phyloP scores from a whole-genome alignment of 2,888 invertebrate genomes.

The Anoncus sp. region DNA sequence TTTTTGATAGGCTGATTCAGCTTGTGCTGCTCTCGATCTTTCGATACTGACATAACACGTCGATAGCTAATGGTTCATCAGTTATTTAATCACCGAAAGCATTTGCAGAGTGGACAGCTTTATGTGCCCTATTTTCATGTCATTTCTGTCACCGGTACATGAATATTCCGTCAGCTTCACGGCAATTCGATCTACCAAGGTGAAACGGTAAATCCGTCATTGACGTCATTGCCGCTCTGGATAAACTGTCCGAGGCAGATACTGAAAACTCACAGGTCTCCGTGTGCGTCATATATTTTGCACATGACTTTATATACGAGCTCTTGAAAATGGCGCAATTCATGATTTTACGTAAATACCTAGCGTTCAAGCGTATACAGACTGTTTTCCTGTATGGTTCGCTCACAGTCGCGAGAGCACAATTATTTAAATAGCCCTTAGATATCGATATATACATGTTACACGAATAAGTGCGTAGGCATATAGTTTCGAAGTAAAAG shows the following conservation, averaged over 20 bases:
- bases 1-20: background rate
- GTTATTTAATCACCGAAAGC: background rate
- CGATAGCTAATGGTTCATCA: background rate
- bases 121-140: background rate
- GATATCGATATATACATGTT: slow-evolving; percentile 3
- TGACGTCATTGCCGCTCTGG: slow-evolving; percentile 54
- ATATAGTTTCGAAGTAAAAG: background rate
- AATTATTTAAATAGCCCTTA: slow-evolving; percentile 28
- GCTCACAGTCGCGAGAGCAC: slow-evolving; percentile 1
- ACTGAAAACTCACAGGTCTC: slow-evolving; percentile 6
- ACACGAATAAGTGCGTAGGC: slow-evolving; percentile 1
- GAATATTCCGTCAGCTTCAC: slow-evolving; percentile 22
- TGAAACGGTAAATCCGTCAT: slow-evolving; percentile 54
- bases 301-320: slow-evolving; percentile 1
- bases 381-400: slow-evolving; percentile 22
- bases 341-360: background rate
- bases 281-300: slow-evolving; percentile 21
- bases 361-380: slow-evolving; percentile 1
- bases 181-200: slow-evolving; percentile 42
- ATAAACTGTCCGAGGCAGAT: slow-evolving; percentile 6
- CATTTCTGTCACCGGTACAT: background rate
- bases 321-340: slow-evolving; percentile 30
- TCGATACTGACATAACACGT: background rate
- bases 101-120: background rate
- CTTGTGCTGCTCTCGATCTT: too few relatives aligned